Evolutionary conservation across 1,140 invertebrate species (phyloP).

Genomic region (Proales similis): DNA sequence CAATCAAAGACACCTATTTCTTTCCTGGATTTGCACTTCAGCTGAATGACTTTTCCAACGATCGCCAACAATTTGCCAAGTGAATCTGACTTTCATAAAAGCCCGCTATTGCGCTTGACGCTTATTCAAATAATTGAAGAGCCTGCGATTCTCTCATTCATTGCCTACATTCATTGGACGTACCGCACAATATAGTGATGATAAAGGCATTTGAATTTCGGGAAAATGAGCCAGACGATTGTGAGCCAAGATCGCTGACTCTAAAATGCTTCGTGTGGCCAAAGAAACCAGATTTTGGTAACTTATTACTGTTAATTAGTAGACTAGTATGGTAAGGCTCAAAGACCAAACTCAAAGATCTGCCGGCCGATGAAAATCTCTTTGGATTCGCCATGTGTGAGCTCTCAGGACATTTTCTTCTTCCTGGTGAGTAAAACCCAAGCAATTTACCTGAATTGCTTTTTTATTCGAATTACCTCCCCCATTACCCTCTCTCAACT

Average conservation of each 20-base stretch:
- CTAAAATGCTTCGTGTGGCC: slow-evolving; percentile 20
- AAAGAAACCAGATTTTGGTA: slow-evolving; percentile 4
- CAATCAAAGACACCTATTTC: not conserved
- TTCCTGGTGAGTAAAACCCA: slow-evolving; percentile 6
- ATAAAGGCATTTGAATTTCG: slow-evolving; percentile 5
- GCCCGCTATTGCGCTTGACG: too few species aligned
- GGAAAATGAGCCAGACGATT: not conserved
- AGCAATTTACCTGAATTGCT: too few species aligned
- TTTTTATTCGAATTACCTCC: too few species aligned
- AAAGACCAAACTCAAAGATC: slow-evolving; percentile 1
- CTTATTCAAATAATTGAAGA: not conserved
- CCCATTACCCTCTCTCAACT: too few species aligned
- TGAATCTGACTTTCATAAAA: too few species aligned
- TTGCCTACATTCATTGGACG: slow-evolving; percentile 1
- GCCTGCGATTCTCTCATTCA: not conserved
- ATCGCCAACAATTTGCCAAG: slow-evolving; percentile 13
- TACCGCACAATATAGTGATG: slow-evolving; percentile 14
- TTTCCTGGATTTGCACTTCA: slow-evolving; percentile 3
- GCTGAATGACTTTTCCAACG: slow-evolving; percentile 13
- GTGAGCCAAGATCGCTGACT: not conserved
- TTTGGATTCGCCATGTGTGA: slow-evolving; percentile 32
- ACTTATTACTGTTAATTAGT: not conserved
- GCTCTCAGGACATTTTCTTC: slow-evolving; percentile 19
- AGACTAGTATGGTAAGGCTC: not conserved
- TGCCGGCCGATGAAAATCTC: not conserved